Evolutionary conservation across 2,113 vertebrate genomes (phyloP).

Genomic region (Capreolus pygargus): DNA sequence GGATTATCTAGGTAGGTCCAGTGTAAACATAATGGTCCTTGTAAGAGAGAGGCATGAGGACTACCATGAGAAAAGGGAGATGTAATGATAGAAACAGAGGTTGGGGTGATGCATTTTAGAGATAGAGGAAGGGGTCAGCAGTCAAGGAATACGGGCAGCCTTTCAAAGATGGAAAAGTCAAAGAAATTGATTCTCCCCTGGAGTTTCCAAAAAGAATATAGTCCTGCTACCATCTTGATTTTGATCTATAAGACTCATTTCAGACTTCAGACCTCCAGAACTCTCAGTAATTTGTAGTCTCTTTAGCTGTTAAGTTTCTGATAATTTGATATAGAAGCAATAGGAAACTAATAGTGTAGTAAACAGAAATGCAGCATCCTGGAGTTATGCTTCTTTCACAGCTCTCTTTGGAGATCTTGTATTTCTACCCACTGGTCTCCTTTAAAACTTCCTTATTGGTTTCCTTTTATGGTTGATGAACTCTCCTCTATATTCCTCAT

Average conservation of each 20-base stretch:
- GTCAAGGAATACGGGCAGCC: background rate
- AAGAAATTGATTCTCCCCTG: background rate
- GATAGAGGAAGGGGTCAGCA: background rate
- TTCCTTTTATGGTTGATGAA: background rate
- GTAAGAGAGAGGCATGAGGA: background rate
- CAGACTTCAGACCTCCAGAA: background rate
- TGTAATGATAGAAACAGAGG: background rate
- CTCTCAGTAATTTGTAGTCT: background rate
- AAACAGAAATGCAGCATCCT: background rate
- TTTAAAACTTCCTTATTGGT: background rate
- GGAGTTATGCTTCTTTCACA: background rate
- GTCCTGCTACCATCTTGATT: background rate
- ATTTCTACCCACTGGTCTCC: background rate
- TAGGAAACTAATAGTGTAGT: background rate
- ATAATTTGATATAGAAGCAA: background rate
- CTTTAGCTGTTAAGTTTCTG: background rate
- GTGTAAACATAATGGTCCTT: background rate
- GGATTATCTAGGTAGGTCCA: background rate
- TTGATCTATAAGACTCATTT: background rate
- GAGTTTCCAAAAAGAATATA: background rate
- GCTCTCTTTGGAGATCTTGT: background rate
- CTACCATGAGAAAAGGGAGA: background rate
- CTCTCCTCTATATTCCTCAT: background rate
- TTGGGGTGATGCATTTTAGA: background rate
- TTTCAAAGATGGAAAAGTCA: background rate